Evolutionary conservation across 2,113 vertebrate species (phyloP), one percentile per base, ranked within the genome.

Genomic region (Gymnogyps californianus): DNA sequence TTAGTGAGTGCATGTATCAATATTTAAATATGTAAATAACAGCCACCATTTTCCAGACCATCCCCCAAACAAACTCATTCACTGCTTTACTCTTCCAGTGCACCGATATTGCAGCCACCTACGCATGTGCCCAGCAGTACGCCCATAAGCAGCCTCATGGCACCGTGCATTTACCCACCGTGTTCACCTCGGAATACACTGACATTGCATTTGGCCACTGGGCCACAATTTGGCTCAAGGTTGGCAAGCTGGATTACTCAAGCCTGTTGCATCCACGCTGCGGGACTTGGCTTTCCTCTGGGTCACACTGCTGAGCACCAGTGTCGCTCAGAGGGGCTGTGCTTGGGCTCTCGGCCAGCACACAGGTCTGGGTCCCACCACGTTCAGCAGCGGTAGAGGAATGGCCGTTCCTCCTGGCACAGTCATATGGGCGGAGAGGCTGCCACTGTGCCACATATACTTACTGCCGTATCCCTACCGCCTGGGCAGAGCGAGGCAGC

Each of bases 281-380:
- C 5, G 1, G n/a, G 65, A 40, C 13, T 36, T 40, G 44, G 38
- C n/a, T 51, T 72, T 67, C 70, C 58, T 69, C 67, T 69, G 6
- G 13, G 32, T 76, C 46, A 42, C 25, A 7, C 29, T 64, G 75
- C 75, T 79, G 62, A 77, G 44, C 47, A 32, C 4, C 6, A 2
- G 9, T 3, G 7, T 6, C 0, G 0, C 44, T 51, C 66, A 61
- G 29, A 67, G 58, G 7, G 44, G 7, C 83, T 59, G 51, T 0
- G 3, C 69, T 66, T 5, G 5, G 12, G 22, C 22, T 81, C 74
- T 92, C 2, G 1, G 67, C 54, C 47, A 66, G 47, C 25, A n/a
- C 15, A 44, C 13, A 28, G 28, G 31, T 59, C 55, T 58, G 81
- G 25, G 40, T 55, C 24, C 81, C 58, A 51, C 42, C 58, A 38